These are phyloP conservation scores for Serinus canaria DNA, from an alignment of 2,113 vertebrate species.

Conservation along the genomic window DNA sequence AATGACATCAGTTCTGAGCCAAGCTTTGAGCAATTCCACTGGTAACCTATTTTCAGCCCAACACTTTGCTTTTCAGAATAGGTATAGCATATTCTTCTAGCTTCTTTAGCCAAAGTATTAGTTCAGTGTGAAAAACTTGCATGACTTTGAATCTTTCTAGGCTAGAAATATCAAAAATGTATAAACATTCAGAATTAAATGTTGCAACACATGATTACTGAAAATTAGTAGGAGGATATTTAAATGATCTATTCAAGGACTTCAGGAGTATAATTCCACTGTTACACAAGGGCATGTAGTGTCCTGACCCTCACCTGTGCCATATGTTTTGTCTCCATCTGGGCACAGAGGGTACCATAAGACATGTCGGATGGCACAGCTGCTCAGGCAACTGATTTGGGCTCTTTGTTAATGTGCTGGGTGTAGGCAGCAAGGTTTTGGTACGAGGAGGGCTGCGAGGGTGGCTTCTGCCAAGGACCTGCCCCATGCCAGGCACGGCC, in stretches of 20 bases:
- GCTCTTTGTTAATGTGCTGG: not conserved
- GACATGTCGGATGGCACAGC: not conserved
- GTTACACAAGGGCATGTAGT: not conserved
- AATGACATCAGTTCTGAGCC: not conserved
- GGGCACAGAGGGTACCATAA: not conserved
- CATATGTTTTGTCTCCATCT: rapidly evolving
- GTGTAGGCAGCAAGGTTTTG: not conserved
- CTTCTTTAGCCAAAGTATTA: not conserved
- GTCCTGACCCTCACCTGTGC: not conserved
- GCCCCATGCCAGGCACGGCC: not conserved
- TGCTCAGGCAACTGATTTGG: not conserved
- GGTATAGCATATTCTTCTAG: not conserved
- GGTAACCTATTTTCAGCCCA: not conserved
- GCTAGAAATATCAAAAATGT: not conserved
- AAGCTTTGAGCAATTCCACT: not conserved
- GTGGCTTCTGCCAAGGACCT: not conserved
- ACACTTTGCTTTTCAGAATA: not conserved
- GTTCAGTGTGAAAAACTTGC: not conserved
- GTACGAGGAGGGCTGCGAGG: not conserved
- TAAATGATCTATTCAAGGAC: not conserved
- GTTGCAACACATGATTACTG: not conserved
- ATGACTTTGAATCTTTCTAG: not conserved
- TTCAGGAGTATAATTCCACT: not conserved
- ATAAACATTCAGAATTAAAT: not conserved
- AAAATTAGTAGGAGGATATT: not conserved